Evolutionary conservation across 2,113 vertebrate species (phyloP), one percentile per base, ranked within the genome.

Genomic region (Sarotherodon lohbergeri): DNA sequence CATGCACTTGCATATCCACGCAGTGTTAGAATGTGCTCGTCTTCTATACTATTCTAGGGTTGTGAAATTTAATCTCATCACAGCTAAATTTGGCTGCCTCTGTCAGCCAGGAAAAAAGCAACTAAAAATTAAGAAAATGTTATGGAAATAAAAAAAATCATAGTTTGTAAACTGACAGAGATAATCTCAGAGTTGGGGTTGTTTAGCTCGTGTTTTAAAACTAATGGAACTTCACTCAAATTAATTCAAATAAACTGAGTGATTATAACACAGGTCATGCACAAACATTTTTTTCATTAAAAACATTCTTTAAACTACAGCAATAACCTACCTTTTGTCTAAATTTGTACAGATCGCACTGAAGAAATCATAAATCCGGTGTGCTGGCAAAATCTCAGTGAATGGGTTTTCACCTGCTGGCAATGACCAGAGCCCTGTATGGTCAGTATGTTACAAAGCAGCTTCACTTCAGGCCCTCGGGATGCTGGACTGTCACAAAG

Each of bases 31-130:
- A 41, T 80, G 71, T 80, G 88, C 88, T 90, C 59, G 61, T 79
- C 66, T 39, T 86, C 84, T 27, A 82, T 82, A 88, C 94, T 95
- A 95, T 96, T 95, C 89, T 89, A 19, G 81, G 91, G 39, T 54
- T 83, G 83, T 93, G 94, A 93, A 94, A 96, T 93, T 89, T 82
- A 89, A 91, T 93, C 92, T 92, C 88, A 90, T 92, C 89, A 71
- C 78, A 66, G 81, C 93, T 92, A 95, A 93, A 96, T 95, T 56
- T 93, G 89, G 91, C 46, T 89, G 22, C 55, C 39, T 81, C 54
- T 87, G 80, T 41, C 81, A 82, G 80, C 78, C 22, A 73, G 48
- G 14, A 13, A 81, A 90, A 32, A 87, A 34, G 1, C 29, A 3
- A 50, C 1, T 7, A 43, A 86, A 27, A 68, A 71, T 91, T 7